Conservation (phyloP, 2,113 vertebrate genomes). For the Mastomys natalensis region DNA sequence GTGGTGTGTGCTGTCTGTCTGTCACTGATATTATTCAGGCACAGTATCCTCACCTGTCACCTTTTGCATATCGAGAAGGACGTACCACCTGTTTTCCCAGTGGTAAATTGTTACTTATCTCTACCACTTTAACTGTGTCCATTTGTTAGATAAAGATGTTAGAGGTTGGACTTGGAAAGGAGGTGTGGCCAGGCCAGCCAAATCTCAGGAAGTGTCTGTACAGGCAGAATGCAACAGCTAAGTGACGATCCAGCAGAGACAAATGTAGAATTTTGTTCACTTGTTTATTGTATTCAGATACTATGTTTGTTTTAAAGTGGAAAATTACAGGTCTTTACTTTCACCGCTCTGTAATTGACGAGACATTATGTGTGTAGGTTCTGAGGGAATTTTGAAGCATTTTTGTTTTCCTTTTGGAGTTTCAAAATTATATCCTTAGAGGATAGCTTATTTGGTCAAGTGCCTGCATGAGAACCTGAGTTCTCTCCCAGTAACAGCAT, state of each 20-base stretch:
- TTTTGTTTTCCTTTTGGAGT: neutral
- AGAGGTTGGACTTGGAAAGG: conserved; percentile 38
- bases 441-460: neutral
- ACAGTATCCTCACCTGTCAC: neutral
- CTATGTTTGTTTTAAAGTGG: conserved; percentile 40
- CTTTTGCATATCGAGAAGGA: conserved; percentile 13
- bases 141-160: conserved; percentile 5
- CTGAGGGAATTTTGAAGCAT: conserved; percentile 6
- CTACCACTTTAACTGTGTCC: neutral
- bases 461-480: neutral
- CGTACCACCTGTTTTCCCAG: neutral
- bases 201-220: neutral
- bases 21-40: neutral
- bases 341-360: conserved; percentile 21
- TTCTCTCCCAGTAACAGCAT: neutral
- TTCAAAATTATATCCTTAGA: neutral
- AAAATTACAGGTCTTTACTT: conserved; percentile 47
- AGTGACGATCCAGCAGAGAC: neutral
- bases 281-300: neutral
- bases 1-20: neutral
- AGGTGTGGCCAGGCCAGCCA: neutral
- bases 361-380: conserved; percentile 34
- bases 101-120: neutral
- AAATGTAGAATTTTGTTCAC: neutral
- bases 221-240: neutral